Percentiles rank a stretch among this genome's conserved stretches.
Conservation (phyloP, 2,888 invertebrate genomes). For the Calameuta pallipes region DNA sequence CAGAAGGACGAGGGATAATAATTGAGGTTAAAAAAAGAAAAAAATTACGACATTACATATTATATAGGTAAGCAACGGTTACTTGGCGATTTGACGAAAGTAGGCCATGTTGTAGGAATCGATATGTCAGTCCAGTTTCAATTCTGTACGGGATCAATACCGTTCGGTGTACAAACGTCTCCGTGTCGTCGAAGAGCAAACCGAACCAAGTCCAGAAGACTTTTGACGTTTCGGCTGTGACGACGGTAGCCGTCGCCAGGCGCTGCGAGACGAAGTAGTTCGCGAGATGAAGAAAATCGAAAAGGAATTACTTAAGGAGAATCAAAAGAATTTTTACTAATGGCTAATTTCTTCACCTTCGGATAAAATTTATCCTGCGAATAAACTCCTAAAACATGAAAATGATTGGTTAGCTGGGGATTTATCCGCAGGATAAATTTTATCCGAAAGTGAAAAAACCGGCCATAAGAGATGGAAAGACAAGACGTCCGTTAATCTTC, state of each 20-base stretch:
- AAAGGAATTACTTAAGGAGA: not conserved
- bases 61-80: slow-evolving; percentile 29
- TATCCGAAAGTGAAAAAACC: too few relatives aligned
- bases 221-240: not conserved
- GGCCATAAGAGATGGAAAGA: too few relatives aligned
- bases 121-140: slow-evolving; percentile 56
- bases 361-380: too few relatives aligned
- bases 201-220: not conserved
- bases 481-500: too few relatives aligned
- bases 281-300: not conserved
- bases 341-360: too few relatives aligned
- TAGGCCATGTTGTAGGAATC: slow-evolving; percentile 53
- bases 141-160: slow-evolving; percentile 52
- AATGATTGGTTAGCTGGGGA: too few relatives aligned
- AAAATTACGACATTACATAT: slow-evolving; percentile 1
- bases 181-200: not conserved
- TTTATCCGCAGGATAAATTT: too few relatives aligned
- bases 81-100: slow-evolving; percentile 46
- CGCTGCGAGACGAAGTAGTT: not conserved
- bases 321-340: not conserved
- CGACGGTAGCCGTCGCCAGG: not conserved
- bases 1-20: not conserved
- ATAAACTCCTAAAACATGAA: too few relatives aligned
- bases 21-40: not conserved
- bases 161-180: slow-evolving; percentile 13